These are phyloP conservation scores for Megaleporinus macrocephalus DNA, from an alignment of 2,113 vertebrate species.

Conservation along the genomic window DNA sequence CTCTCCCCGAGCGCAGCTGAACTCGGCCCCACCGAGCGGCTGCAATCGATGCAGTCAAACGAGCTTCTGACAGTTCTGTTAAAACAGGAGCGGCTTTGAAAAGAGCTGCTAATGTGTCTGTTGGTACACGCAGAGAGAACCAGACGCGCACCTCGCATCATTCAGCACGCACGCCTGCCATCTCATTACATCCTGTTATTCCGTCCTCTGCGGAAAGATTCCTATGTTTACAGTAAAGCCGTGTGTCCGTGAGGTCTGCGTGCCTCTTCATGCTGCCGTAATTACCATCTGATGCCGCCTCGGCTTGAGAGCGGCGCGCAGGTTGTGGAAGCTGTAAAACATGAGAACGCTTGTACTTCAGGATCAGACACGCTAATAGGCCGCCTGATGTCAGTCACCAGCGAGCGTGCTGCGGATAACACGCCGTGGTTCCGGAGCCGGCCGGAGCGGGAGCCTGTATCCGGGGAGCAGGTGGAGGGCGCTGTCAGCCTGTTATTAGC, in stretches of 20 bases:
- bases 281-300: constrained; percentile 69
- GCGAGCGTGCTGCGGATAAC: constrained; percentile 52
- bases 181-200: constrained; percentile 37
- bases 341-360: constrained; percentile 67
- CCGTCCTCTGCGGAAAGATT: constrained; percentile 55
- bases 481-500: constrained; percentile 67
- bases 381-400: constrained; percentile 60
- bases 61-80: not conserved
- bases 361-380: constrained; percentile 62
- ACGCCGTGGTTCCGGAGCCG: constrained; percentile 65
- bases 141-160: constrained; percentile 5
- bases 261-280: constrained; percentile 71
- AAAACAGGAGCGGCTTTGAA: not conserved
- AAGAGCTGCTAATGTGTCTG: not conserved
- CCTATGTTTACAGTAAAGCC: constrained; percentile 49
- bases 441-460: constrained; percentile 51
- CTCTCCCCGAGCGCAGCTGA: constrained; percentile 11
- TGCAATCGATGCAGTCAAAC: not conserved
- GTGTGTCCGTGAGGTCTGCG: constrained; percentile 1
- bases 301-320: constrained; percentile 42
- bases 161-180: constrained; percentile 42
- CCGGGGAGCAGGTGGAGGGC: constrained; percentile 38
- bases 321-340: constrained; percentile 62
- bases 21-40: not conserved
- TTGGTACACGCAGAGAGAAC: not conserved